Conservation (phyloP, 2,113 vertebrate species). For the Caretta caretta region DNA sequence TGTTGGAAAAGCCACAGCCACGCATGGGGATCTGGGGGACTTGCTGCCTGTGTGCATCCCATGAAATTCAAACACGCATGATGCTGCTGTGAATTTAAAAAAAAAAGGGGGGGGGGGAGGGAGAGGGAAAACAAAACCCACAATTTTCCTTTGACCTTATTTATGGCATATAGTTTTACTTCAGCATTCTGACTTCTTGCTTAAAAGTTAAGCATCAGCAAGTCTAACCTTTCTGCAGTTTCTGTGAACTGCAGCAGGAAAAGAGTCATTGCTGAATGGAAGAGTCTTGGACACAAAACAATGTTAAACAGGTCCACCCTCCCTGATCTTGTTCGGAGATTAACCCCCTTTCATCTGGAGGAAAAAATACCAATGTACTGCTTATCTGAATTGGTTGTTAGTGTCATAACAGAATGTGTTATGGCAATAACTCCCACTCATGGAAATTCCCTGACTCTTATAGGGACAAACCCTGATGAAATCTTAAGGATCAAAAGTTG, state of each 20-base stretch:
- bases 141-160: background rate
- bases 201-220: background rate
- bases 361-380: no score
- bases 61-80: no score
- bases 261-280: background rate
- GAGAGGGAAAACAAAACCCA: no score
- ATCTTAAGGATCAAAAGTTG: background rate
- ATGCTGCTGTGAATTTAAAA: no score
- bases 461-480: background rate
- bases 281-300: background rate
- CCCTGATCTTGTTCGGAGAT: background rate
- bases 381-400: no score
- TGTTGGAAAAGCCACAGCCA: no score
- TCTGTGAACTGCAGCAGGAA: background rate
- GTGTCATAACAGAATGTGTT: background rate
- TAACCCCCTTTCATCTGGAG: background rate
- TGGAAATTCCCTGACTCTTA: background rate
- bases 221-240: background rate
- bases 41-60: no score
- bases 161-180: background rate
- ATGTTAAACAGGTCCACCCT: background rate
- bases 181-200: background rate
- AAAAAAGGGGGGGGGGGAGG: no score
- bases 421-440: background rate
- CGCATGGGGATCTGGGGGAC: no score